Evolutionary conservation across 1,140 invertebrate genomes (phyloP).

Genomic region (Microplitis demolitor): DNA sequence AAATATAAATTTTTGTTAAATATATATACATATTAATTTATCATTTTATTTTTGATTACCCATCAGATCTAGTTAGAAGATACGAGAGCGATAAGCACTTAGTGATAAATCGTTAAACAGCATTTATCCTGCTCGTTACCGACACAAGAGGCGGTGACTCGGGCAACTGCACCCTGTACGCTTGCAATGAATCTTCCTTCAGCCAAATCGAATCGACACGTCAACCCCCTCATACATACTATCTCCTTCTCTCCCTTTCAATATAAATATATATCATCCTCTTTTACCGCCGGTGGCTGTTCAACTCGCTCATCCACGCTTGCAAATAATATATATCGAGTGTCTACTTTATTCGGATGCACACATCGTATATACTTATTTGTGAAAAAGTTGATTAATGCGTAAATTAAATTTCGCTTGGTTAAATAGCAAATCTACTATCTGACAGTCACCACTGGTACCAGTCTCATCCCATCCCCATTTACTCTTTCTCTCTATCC

Average conservation of each 20-base stretch:
- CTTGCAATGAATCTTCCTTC: conserved; percentile 20
- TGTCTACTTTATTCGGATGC: background rate
- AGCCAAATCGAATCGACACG: conserved; percentile 20
- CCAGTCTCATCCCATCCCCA: background rate
- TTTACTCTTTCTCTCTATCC: background rate
- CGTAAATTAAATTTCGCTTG: conserved; percentile 21
- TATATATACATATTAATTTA: background rate
- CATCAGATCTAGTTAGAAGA: background rate
- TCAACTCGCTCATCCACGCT: background rate
- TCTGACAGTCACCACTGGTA: background rate
- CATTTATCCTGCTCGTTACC: conserved; percentile 22
- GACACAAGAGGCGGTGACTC: conserved; percentile 17
- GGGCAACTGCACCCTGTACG: conserved; percentile 8
- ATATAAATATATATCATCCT: no score
- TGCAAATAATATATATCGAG: background rate
- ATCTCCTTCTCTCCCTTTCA: no score
- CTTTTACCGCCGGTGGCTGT: no score
- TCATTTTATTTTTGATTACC: background rate
- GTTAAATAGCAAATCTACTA: background rate
- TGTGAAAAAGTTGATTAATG: conserved; percentile 17
- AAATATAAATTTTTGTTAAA: no score
- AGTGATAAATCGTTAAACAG: conserved; percentile 16
- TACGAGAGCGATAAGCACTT: conserved; percentile 3
- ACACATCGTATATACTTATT: conserved; percentile 6
- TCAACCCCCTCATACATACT: background rate